Percentiles rank a stretch among this genome's conserved stretches.
Evolutionary conservation across 2,797 vertebrate genomes (phyloP).

Genomic region (Petrocephalus sullivani): DNA sequence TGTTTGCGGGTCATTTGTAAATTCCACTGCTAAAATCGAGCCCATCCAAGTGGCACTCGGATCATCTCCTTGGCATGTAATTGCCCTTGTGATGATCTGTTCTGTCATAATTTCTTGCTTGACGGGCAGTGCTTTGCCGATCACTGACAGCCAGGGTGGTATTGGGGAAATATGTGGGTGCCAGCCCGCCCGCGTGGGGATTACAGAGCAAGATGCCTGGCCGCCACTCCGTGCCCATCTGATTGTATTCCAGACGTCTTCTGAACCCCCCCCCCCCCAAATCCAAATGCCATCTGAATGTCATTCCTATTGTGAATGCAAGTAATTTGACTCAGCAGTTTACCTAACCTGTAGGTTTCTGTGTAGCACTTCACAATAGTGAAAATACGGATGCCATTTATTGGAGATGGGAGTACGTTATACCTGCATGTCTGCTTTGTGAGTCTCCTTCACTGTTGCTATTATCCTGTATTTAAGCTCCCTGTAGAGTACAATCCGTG

Average conservation of each 20-base stretch:
- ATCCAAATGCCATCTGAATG: background rate
- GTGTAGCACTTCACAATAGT: background rate
- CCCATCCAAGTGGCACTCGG: constrained; percentile 55
- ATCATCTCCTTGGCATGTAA: constrained; percentile 64
- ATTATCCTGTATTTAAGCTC: background rate
- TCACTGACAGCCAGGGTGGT: constrained; percentile 54
- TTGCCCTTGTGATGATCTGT: constrained; percentile 65
- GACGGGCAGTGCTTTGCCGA: constrained; percentile 57
- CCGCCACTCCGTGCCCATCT: background rate
- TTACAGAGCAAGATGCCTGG: background rate
- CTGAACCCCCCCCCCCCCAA: background rate
- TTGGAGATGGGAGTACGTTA: background rate
- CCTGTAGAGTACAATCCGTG: background rate
- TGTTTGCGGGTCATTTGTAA: constrained; percentile 67
- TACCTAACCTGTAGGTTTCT: background rate
- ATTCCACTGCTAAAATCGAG: constrained; percentile 66
- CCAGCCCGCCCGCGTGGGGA: background rate
- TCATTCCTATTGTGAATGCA: background rate
- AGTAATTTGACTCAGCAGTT: background rate
- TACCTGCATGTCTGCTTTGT: background rate
- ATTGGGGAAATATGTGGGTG: constrained; percentile 58
- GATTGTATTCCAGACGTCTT: background rate
- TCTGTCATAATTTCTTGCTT: constrained; percentile 61
- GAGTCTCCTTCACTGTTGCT: background rate
- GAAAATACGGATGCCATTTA: background rate